phyloP scores from a whole-genome alignment of 2,113 vertebrate species.

The Conger conger region DNA sequence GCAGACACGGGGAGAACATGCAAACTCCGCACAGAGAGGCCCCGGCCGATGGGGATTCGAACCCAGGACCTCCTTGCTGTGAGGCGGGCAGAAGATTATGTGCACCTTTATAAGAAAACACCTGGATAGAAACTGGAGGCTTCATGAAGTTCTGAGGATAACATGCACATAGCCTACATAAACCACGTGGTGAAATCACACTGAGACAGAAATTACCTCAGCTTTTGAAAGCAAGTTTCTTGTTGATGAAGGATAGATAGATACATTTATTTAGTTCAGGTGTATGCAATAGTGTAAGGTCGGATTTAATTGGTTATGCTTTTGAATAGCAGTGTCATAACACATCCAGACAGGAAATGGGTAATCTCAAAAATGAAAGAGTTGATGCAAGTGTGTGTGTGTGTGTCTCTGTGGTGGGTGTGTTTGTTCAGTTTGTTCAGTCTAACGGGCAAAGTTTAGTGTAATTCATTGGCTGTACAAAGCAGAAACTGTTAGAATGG shows the following conservation, averaged over 20 bases:
- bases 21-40: too few relatives aligned
- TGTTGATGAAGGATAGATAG: too few relatives aligned
- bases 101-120: neutral
- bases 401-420: neutral
- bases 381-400: too few relatives aligned
- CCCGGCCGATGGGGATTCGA: too few relatives aligned
- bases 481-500: neutral
- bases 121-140: neutral
- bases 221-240: too few relatives aligned
- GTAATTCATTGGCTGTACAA: neutral
- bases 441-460: neutral
- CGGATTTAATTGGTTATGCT: too few relatives aligned
- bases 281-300: too few relatives aligned
- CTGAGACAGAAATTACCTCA: too few relatives aligned
- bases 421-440: neutral
- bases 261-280: too few relatives aligned
- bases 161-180: neutral
- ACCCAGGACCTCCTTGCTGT: too few relatives aligned
- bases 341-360: neutral
- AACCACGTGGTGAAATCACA: neutral
- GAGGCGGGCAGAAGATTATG: neutral
- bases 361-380: neutral
- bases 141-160: neutral
- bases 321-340: neutral
- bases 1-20: too few relatives aligned